Percentiles rank a stretch among this genome's conserved stretches.
phyloP scores from a whole-genome alignment of 2,888 invertebrate genomes.

The Agonopterix arenella region DNA sequence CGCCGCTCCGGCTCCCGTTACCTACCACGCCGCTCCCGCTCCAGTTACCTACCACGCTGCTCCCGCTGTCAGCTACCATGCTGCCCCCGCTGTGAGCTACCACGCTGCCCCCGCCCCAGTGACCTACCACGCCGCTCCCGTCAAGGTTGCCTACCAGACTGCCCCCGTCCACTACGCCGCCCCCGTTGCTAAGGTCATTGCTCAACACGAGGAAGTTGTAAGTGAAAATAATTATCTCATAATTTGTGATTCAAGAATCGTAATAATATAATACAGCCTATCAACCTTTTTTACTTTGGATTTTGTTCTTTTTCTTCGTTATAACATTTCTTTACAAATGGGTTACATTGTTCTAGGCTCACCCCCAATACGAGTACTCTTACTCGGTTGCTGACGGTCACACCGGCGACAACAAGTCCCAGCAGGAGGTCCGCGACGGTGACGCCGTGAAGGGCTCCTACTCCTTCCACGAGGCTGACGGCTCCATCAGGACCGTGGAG shows the following conservation, averaged over 20 bases:
- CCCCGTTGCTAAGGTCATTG: conserved; percentile 20
- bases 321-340: too few species aligned
- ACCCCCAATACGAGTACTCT: conserved; percentile 69
- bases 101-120: conserved; percentile 2
- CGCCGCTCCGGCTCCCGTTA: conserved; percentile 22
- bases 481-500: conserved; percentile 73
- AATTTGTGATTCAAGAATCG: background rate
- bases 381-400: conserved; percentile 75
- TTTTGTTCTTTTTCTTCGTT: too few species aligned
- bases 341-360: conserved; percentile 23
- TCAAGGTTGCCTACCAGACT: conserved; percentile 14
- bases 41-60: conserved; percentile 19
- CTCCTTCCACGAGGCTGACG: conserved; percentile 73
- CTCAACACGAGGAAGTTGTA: conserved; percentile 26
- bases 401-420: conserved; percentile 76
- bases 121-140: conserved; percentile 5
- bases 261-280: background rate
- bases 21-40: conserved; percentile 23
- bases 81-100: conserved; percentile 6
- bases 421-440: conserved; percentile 71
- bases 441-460: conserved; percentile 74
- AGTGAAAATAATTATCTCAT: background rate
- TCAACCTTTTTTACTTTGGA: too few species aligned
- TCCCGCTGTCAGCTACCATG: conserved; percentile 23
- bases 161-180: conserved; percentile 51